Conservation (phyloP, 2,797 vertebrate genomes). For the Pseudochaenichthys georgianus region DNA sequence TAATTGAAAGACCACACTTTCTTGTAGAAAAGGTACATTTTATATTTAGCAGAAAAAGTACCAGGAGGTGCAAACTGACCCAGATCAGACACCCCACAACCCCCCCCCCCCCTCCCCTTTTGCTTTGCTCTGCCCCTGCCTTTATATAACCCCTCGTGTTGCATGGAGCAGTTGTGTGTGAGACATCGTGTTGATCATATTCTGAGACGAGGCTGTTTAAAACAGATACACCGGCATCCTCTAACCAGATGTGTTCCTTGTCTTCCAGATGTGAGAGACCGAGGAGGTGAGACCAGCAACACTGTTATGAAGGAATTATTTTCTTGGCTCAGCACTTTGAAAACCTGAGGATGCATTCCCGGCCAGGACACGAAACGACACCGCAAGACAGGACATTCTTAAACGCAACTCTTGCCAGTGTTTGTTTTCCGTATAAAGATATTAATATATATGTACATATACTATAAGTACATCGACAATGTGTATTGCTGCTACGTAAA, state of each 20-base stretch:
- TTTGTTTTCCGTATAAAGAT: slow-evolving; percentile 55
- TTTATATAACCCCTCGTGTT: neutral
- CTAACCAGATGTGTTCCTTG: slow-evolving; percentile 43
- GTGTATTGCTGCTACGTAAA: slow-evolving; percentile 81
- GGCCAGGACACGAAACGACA: slow-evolving; percentile 76
- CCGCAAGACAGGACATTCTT: slow-evolving; percentile 50
- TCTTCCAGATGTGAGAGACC: slow-evolving; percentile 93
- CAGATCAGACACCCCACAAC: neutral
- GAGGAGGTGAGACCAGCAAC: slow-evolving; percentile 89
- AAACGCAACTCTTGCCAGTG: slow-evolving; percentile 40
- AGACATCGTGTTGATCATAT: neutral
- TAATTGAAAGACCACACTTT: neutral
- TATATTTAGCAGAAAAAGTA: neutral
- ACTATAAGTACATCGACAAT: slow-evolving; percentile 63
- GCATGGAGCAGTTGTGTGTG: slow-evolving; percentile 13
- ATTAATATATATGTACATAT: slow-evolving; percentile 70
- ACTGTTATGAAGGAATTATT: slow-evolving; percentile 91
- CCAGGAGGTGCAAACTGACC: neutral
- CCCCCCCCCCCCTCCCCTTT: neutral
- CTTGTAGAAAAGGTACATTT: neutral
- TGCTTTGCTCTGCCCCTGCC: neutral
- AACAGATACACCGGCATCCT: neutral
- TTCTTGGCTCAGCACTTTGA: slow-evolving; percentile 93
- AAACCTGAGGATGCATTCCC: slow-evolving; percentile 91
- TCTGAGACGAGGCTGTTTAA: neutral